phyloP scores from a whole-genome alignment of 1,140 invertebrate genomes.

The Periplaneta americana region DNA sequence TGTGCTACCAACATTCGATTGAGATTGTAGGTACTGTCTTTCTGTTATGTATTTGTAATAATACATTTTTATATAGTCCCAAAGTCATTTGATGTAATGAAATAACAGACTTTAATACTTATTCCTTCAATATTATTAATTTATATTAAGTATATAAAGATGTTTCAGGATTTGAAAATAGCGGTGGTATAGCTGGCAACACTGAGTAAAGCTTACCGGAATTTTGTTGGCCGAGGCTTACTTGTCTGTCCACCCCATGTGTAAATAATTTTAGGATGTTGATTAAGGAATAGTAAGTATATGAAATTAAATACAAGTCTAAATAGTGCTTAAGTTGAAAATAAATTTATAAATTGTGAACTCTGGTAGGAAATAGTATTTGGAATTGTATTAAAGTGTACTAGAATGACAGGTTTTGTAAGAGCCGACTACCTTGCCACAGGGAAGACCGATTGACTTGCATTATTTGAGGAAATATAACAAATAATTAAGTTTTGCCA shows the following conservation, averaged over 20 bases:
- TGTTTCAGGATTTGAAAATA: not conserved
- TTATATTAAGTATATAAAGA: too few species aligned
- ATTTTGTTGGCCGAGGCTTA: not conserved
- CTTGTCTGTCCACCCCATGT: conserved; percentile 9
- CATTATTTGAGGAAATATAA: not conserved
- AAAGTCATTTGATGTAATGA: too few species aligned
- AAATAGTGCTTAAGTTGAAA: not conserved
- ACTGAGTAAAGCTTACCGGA: not conserved
- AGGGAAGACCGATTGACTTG: not conserved
- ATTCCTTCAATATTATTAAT: not conserved
- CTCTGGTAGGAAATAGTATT: not conserved
- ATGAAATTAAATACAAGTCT: not conserved
- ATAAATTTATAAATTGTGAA: not conserved
- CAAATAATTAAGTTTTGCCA: too few species aligned
- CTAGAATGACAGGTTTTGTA: not conserved
- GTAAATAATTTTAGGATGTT: conserved; percentile 34
- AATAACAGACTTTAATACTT: too few species aligned
- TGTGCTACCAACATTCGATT: not conserved
- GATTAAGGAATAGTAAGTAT: conserved; percentile 45
- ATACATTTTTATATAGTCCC: too few species aligned
- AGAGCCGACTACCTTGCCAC: not conserved
- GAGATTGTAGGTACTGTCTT: too few species aligned
- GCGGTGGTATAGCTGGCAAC: not conserved
- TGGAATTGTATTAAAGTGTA: not conserved
- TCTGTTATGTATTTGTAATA: too few species aligned